Evolutionary conservation across 2,797 vertebrate genomes (phyloP).

Genomic region (Pseudomugil gertrudae): DNA sequence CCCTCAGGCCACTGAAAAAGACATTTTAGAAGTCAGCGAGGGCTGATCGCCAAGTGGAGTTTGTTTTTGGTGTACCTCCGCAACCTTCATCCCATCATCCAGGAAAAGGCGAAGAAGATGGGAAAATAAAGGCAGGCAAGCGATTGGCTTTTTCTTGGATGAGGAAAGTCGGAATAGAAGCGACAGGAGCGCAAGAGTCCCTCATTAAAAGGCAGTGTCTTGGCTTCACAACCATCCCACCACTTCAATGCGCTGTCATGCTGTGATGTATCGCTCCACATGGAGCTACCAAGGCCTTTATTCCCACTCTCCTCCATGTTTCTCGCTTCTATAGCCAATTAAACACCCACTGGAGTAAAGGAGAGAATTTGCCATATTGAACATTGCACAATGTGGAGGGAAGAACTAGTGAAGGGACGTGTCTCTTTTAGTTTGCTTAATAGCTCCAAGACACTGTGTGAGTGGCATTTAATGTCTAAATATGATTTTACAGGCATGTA

Average conservation of each 20-base stretch:
- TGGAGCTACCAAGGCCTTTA: constrained; percentile 74
- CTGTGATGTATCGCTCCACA: constrained; percentile 78
- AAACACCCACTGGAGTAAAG: constrained; percentile 75
- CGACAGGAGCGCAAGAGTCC: constrained; percentile 49
- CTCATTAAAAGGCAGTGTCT: constrained; percentile 77
- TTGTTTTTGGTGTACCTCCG: constrained; percentile 20
- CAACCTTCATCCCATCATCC: constrained; percentile 34
- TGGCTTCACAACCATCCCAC: constrained; percentile 72
- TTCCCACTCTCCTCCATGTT: constrained; percentile 73
- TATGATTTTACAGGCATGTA: constrained; percentile 47
- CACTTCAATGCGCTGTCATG: constrained; percentile 78
- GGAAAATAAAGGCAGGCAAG: constrained; percentile 28
- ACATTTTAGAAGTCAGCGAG: constrained; percentile 50
- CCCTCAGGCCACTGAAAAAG: constrained; percentile 29
- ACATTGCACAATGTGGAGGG: constrained; percentile 58
- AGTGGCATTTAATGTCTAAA: constrained; percentile 65
- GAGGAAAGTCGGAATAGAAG: constrained; percentile 41
- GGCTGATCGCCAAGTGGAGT: constrained; percentile 28
- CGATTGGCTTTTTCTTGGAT: constrained; percentile 45
- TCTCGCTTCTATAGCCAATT: constrained; percentile 76
- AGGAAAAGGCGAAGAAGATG: constrained; percentile 14
- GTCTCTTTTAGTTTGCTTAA: constrained; percentile 72
- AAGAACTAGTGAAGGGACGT: constrained; percentile 70
- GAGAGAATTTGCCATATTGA: constrained; percentile 66
- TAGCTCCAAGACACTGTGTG: constrained; percentile 65